A percentile compares a stretch with the other conserved stretches of the same genome.
phyloP scores from a whole-genome alignment of 2,888 invertebrate species.

The Pyralis farinalis region DNA sequence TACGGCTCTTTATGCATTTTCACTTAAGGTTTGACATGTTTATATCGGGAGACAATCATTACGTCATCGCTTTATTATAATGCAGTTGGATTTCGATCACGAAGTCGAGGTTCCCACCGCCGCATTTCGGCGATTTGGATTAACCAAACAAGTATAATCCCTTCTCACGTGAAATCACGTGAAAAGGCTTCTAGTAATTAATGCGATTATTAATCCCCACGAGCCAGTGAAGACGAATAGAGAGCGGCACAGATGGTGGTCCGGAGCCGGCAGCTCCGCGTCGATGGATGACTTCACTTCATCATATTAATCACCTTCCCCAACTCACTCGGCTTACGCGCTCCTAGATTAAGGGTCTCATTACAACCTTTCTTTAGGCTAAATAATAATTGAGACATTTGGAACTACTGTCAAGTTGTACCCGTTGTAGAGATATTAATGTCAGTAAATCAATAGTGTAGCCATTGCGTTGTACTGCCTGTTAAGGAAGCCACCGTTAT shows the following conservation, averaged over 20 bases:
- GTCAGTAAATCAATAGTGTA: conserved; percentile 48
- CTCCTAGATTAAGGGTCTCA: conserved; percentile 65
- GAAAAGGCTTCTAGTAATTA: conserved; percentile 59
- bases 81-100: conserved; percentile 36
- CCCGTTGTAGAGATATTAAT: conserved; percentile 53
- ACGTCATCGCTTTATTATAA: conserved; percentile 26
- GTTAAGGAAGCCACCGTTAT: conserved; percentile 48
- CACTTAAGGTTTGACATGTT: conserved; percentile 10
- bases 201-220: conserved; percentile 48
- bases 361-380: conserved; percentile 74
- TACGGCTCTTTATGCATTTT: conserved; percentile 8
- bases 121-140: conserved; percentile 44
- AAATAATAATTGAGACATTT: conserved; percentile 78
- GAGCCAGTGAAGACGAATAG: conserved; percentile 34
- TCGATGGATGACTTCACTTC: conserved; percentile 61
- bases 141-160: conserved; percentile 70
- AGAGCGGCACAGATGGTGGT: conserved; percentile 45
- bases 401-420: conserved; percentile 54
- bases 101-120: conserved; percentile 48
- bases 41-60: conserved; percentile 12
- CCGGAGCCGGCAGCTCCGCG: conserved; percentile 34
- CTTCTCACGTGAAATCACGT: conserved; percentile 63
- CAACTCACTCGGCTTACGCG: conserved; percentile 75
- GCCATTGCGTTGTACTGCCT: conserved; percentile 33
- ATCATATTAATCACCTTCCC: conserved; percentile 71